Evolutionary conservation across 2,888 invertebrate genomes (phyloP), one percentile per base, ranked within the genome.

Genomic region (Drosophila birchii): DNA sequence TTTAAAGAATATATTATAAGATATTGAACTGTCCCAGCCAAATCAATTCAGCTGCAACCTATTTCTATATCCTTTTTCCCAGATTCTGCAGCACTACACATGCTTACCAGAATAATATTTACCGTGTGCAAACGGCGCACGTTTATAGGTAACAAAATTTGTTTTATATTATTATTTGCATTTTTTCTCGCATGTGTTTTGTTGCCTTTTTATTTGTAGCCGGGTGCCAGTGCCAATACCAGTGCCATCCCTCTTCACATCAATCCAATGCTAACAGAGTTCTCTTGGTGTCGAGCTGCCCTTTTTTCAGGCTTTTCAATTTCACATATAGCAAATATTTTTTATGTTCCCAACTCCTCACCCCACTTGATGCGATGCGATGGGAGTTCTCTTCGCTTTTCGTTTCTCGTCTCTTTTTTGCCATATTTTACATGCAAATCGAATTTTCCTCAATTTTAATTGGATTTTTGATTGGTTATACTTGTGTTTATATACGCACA

Each of bases 361-460:
- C 47, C 63, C 47, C 47, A 23, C 34, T 29, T 38, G 29, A 29
- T 29, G 59, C 26, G 43, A 32, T 29, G 59, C 26, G 43, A 32
- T 11, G 14, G 39, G 51, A 45, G 55, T 36, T 55, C 75, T 59
- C 62, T 47, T 12, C 59, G 55, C 56, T 66, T 23, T 23, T 59
- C 57, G 67, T 49, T 56, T 60, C 68, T 51, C 60, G 71, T 68
- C 75, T 75, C 74, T 60, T 64, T 77, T 76, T 70, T 72, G 63
- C 86, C 86, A 89, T 91, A 90, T 91, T 91, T 91, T 90, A 91
- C 91, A 91, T 91, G 90, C 90, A 91, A 91, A 91, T 91, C 91
- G 91, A 91, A 91, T 91, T 91, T 91, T 90, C 85, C 91, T 88
- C 91, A 91, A 91, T 91, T 91, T 91, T 91, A 91, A 91, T 91